A percentile compares a stretch with the other conserved stretches of the same genome.
Conservation (phyloP, 2,113 vertebrate species). For the Columba janthina region DNA sequence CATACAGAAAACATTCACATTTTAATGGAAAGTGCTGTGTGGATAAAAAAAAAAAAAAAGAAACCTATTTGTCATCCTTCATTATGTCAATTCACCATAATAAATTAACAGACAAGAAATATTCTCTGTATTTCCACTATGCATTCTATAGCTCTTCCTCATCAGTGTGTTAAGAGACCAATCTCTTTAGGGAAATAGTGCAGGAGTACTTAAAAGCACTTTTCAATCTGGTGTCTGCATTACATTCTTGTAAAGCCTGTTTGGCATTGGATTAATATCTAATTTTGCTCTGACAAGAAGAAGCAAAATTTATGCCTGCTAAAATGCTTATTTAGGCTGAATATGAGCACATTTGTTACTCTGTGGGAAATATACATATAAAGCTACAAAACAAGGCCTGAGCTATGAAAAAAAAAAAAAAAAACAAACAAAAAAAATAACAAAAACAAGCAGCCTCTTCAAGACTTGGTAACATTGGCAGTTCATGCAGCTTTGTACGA, state of each 20-base stretch:
- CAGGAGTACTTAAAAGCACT: constrained; percentile 35
- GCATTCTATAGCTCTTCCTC: background rate
- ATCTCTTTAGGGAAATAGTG: constrained; percentile 33
- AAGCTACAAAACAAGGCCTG: background rate
- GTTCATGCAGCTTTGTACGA: background rate
- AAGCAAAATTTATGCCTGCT: constrained; percentile 54
- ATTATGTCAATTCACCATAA: constrained; percentile 62
- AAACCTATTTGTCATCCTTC: constrained; percentile 65
- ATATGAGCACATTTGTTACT: constrained; percentile 41
- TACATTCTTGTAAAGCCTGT: constrained; percentile 45
- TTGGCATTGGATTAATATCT: constrained; percentile 62
- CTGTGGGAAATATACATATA: background rate
- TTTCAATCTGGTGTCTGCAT: constrained; percentile 50
- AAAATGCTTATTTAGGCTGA: constrained; percentile 55
- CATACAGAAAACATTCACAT: constrained; percentile 51
- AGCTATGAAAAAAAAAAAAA: background rate
- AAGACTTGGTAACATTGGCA: background rate
- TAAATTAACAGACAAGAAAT: constrained; percentile 60
- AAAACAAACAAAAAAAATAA: too few species aligned
- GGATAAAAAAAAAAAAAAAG: constrained; percentile 16
- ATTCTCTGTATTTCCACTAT: constrained; percentile 18
- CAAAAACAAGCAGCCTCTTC: background rate
- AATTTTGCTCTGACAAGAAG: constrained; percentile 70
- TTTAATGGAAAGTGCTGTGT: constrained; percentile 29
- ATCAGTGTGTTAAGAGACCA: background rate